Evolutionary conservation across 2,888 invertebrate genomes (phyloP).

Genomic region (Calephelis perditalis): DNA sequence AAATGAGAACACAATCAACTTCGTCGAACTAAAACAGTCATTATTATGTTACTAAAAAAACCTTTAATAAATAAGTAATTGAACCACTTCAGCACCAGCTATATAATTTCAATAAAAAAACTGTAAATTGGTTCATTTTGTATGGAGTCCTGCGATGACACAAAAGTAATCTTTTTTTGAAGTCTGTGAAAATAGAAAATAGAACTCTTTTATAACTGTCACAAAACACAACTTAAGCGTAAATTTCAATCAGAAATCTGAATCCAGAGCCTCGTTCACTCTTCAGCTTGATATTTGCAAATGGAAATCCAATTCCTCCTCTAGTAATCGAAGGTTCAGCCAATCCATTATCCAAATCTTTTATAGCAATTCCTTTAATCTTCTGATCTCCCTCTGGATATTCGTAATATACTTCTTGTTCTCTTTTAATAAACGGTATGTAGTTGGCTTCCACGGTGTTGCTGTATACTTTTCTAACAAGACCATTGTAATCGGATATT

Average conservation of each 20-base stretch:
- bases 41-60: no score
- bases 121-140: no score
- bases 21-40: no score
- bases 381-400: constrained; percentile 48
- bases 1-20: no score
- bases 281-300: constrained; percentile 60
- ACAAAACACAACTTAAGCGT: constrained; percentile 42
- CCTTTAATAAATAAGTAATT: no score
- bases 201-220: background rate
- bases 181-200: background rate
- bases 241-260: constrained; percentile 57
- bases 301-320: constrained; percentile 61
- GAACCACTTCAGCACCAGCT: no score
- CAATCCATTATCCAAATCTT: constrained; percentile 56
- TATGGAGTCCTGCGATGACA: no score
- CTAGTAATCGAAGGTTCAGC: constrained; percentile 57
- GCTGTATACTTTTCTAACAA: constrained; percentile 49
- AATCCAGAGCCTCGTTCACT: constrained; percentile 61
- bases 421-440: constrained; percentile 51
- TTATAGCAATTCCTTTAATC: constrained; percentile 65
- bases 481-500: constrained; percentile 43
- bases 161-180: no score
- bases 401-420: constrained; percentile 49
- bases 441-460: constrained; percentile 37
- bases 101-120: no score